These are phyloP conservation scores for Steinernema carpocapsae DNA, from an alignment of 2,888 invertebrate genomes.

Conservation along the genomic window DNA sequence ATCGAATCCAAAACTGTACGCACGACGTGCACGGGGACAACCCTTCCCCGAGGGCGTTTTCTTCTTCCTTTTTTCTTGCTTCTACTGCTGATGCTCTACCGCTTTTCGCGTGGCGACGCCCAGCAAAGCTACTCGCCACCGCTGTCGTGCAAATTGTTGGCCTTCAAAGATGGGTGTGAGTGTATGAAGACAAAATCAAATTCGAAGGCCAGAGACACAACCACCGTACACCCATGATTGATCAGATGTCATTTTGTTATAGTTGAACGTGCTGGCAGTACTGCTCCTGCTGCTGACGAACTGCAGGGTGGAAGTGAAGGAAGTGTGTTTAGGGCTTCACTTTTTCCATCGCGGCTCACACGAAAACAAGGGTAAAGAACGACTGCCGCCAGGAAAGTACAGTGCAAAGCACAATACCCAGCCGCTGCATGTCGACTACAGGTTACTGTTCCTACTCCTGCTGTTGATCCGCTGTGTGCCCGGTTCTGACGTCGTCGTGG, in stretches of 20 bases:
- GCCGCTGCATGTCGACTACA: no score
- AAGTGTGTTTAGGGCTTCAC: neutral
- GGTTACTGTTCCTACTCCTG: no score
- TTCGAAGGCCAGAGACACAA: neutral
- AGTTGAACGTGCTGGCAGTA: slow-evolving; percentile 14
- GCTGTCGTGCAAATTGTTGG: no score
- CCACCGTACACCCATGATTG: slow-evolving; percentile 9
- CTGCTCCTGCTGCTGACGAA: neutral
- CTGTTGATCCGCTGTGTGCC: neutral
- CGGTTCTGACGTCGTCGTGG: slow-evolving; percentile 13
- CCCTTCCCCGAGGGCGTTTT: slow-evolving; percentile 23
- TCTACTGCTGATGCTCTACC: no score
- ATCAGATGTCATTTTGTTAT: slow-evolving; percentile 8
- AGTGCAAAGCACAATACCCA: slow-evolving; percentile 4
- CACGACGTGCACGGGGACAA: neutral
- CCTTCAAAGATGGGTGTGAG: no score
- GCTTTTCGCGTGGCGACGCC: neutral
- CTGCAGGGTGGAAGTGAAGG: neutral
- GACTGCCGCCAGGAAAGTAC: neutral
- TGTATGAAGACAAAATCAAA: no score
- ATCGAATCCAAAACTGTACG: slow-evolving; percentile 19
- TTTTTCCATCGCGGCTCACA: no score
- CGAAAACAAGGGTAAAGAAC: neutral
- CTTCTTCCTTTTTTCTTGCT: neutral
- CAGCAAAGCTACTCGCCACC: neutral